Conservation (phyloP, 2,113 vertebrate species). For the Aviceda subcristata region DNA sequence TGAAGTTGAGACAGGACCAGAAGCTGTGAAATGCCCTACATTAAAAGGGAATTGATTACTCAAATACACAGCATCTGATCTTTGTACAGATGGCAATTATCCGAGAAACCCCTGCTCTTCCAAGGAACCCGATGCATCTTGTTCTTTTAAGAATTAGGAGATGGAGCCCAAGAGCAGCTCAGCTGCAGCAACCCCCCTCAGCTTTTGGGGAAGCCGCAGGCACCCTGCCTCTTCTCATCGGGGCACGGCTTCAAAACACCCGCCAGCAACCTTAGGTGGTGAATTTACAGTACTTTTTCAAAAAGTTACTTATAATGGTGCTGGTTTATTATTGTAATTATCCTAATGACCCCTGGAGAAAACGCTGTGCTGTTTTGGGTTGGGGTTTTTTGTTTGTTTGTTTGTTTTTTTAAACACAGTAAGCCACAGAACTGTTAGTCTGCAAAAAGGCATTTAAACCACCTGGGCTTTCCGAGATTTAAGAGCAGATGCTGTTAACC, state of each 20-base stretch:
- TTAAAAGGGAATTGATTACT: background rate
- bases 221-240: background rate
- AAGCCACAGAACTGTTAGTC: background rate
- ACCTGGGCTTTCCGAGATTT: background rate
- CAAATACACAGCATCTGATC: background rate
- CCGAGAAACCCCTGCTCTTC: background rate
- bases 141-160: background rate
- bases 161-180: background rate
- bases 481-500: accelerated
- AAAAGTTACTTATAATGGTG: background rate
- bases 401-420: background rate
- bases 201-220: background rate
- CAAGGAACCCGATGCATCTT: background rate
- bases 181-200: background rate
- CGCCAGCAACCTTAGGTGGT: background rate
- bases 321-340: background rate
- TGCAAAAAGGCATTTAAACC: background rate
- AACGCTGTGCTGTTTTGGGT: background rate
- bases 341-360: background rate
- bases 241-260: background rate
- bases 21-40: background rate
- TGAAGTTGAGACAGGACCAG: accelerated
- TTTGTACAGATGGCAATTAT: background rate
- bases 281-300: background rate
- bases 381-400: too few relatives aligned